Evolutionary conservation across 2,797 vertebrate species (phyloP).

Genomic region (Parauchenoglanis ngamensis): DNA sequence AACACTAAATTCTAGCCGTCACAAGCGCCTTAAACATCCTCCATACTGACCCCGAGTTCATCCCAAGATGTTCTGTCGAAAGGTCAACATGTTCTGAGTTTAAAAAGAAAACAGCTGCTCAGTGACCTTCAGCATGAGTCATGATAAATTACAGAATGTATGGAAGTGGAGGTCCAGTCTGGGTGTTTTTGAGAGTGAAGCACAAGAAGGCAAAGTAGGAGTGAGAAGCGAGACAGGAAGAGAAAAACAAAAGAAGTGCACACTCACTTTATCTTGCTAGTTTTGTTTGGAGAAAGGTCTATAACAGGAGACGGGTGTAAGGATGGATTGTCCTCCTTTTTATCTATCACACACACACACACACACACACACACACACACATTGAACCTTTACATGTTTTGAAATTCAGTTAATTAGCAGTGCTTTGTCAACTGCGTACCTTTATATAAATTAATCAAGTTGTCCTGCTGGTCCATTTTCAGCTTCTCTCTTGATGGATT

Average conservation of each 20-base stretch:
- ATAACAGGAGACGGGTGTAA: slow-evolving; percentile 69
- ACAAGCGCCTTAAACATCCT: background rate
- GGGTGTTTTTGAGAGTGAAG: background rate
- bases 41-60: background rate
- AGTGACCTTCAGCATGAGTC: background rate
- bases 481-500: slow-evolving; percentile 55
- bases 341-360: slow-evolving; percentile 64
- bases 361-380: background rate
- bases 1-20: background rate
- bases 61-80: background rate
- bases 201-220: background rate
- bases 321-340: slow-evolving; percentile 66
- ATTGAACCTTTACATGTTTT: background rate
- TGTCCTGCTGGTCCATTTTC: slow-evolving; percentile 66
- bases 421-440: slow-evolving; percentile 53
- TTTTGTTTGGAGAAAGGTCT: slow-evolving; percentile 65
- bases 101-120: background rate
- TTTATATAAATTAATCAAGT: slow-evolving; percentile 60
- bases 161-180: background rate
- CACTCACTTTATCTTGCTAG: slow-evolving; percentile 66
- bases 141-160: background rate
- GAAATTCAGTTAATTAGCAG: too few species aligned
- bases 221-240: background rate
- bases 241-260: background rate
- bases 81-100: background rate